A percentile compares a stretch with the other conserved stretches of the same genome.
Evolutionary conservation across 2,888 invertebrate genomes (phyloP).

Genomic region (Smittia aterrima): DNA sequence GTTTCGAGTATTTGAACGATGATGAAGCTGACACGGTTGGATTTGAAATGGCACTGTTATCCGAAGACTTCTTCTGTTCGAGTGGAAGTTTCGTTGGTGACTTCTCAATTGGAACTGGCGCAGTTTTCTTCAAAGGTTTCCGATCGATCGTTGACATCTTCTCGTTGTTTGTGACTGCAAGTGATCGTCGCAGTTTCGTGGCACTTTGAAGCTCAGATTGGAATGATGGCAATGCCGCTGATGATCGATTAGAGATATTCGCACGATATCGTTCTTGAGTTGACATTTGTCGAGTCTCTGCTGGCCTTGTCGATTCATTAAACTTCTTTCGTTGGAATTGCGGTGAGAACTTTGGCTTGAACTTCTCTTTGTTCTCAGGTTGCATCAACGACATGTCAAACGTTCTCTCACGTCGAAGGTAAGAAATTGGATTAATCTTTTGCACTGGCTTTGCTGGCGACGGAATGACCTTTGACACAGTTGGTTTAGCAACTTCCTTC

Average conservation of each 20-base stretch:
- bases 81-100: not conserved
- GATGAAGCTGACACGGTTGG: slow-evolving; percentile 50
- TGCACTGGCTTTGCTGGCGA: slow-evolving; percentile 38
- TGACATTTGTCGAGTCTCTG: not conserved
- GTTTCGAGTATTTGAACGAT: slow-evolving; percentile 49
- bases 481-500: not conserved
- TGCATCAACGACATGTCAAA: slow-evolving; percentile 41
- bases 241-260: not conserved
- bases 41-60: slow-evolving; percentile 51
- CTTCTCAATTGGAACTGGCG: slow-evolving; percentile 49
- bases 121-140: slow-evolving; percentile 45
- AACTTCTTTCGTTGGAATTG: slow-evolving; percentile 26
- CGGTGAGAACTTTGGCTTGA: slow-evolving; percentile 36
- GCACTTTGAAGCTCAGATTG: slow-evolving; percentile 55
- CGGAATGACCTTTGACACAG: slow-evolving; percentile 20
- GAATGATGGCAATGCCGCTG: slow-evolving; percentile 54
- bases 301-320: not conserved
- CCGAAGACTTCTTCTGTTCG: slow-evolving; percentile 54
- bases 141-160: slow-evolving; percentile 28
- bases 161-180: slow-evolving; percentile 25
- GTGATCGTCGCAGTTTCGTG: slow-evolving; percentile 52
- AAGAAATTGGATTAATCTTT: slow-evolving; percentile 25
- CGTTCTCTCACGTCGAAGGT: slow-evolving; percentile 41
- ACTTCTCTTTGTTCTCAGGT: slow-evolving; percentile 12
- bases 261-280: slow-evolving; percentile 30